Conservation (phyloP, 1,140 invertebrate species). For the Cylas formicarius region DNA sequence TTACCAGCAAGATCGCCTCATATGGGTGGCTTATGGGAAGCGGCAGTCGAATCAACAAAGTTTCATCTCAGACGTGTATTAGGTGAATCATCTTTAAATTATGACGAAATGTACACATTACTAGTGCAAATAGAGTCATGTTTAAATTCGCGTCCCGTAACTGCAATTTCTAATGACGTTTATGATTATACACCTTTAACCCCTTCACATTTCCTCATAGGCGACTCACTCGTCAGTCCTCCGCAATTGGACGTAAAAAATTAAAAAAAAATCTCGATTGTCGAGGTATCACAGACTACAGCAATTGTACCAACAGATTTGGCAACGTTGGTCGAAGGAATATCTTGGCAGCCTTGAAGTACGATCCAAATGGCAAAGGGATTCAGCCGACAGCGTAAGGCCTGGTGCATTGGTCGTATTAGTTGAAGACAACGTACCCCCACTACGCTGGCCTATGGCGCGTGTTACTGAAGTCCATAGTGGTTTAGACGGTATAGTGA, state of each 20-base stretch:
- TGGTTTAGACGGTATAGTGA: constrained; percentile 15
- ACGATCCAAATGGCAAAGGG: constrained; percentile 5
- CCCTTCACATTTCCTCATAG: constrained; percentile 40
- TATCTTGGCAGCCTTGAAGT: constrained; percentile 18
- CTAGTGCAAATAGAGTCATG: constrained; percentile 24
- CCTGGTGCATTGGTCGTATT: constrained; percentile 29
- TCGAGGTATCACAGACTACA: background rate
- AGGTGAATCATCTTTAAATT: constrained; percentile 27
- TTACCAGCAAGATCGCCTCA: constrained; percentile 25
- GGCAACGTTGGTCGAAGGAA: constrained; percentile 15
- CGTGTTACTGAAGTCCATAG: constrained; percentile 37
- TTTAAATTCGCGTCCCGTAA: constrained; percentile 35
- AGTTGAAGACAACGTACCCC: constrained; percentile 21
- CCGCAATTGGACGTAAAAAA: constrained; percentile 6
- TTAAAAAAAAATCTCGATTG: background rate
- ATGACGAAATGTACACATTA: constrained; percentile 26
- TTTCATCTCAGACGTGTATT: constrained; percentile 29
- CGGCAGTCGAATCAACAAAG: constrained; percentile 31
- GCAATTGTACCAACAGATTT: background rate
- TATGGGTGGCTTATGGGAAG: constrained; percentile 28
- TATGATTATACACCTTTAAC: constrained; percentile 28
- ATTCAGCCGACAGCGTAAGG: background rate
- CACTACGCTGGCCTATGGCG: constrained; percentile 30
- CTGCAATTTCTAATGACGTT: constrained; percentile 24
- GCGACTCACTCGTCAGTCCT: constrained; percentile 26